A percentile compares a stretch with the other conserved stretches of the same genome.
These are phyloP conservation scores for Mus spicilegus DNA, from an alignment of 2,113 vertebrate genomes.

Conservation along the genomic window DNA sequence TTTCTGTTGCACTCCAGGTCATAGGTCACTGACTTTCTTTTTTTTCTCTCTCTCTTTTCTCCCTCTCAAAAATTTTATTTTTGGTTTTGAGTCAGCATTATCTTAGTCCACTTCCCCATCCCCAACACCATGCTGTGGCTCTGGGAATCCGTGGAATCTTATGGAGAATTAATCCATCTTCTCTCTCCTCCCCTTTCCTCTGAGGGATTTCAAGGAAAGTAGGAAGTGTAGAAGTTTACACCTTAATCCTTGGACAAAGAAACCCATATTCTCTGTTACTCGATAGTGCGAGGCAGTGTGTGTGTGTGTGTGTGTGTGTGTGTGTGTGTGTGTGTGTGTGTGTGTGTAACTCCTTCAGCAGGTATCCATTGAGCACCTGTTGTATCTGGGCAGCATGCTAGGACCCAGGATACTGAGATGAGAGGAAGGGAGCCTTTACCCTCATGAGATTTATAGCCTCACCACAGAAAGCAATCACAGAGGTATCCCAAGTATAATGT, in stretches of 20 bases:
- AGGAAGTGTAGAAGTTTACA: not conserved
- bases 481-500: not conserved
- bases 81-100: not conserved
- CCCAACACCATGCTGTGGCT: not conserved
- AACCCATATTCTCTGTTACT: not conserved
- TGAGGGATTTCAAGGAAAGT: conserved; percentile 39
- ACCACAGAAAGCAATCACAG: not conserved
- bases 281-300: not conserved
- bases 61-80: not conserved
- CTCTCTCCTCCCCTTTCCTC: not conserved
- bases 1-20: not conserved
- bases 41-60: not conserved
- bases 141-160: not conserved
- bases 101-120: not conserved
- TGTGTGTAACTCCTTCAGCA: not conserved
- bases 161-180: not conserved
- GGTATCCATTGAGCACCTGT: not conserved
- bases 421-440: not conserved
- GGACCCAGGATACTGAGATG: not conserved
- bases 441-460: not conserved
- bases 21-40: not conserved
- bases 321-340: not conserved
- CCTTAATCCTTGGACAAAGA: conserved; percentile 26
- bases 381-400: not conserved
- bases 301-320: too few species aligned